Percentiles rank a stretch among this genome's conserved stretches.
These are phyloP conservation scores for Thamnophis sirtalis DNA, from an alignment of 2,113 vertebrate species.

Conservation along the genomic window DNA sequence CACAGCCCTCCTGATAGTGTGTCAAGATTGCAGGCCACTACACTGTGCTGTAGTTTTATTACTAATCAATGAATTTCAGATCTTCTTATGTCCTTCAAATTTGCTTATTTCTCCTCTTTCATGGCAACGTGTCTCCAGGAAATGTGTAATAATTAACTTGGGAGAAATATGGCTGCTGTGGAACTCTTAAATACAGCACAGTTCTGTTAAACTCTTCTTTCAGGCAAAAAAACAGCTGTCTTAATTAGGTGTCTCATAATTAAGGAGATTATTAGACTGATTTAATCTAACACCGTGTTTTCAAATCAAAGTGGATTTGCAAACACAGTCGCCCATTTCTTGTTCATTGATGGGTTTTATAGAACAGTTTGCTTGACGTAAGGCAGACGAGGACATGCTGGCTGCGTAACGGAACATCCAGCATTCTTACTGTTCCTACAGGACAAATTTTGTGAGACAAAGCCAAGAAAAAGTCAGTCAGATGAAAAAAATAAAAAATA, in stretches of 20 bases:
- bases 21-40: neutral
- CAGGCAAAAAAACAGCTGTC: neutral
- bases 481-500: neutral
- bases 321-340: neutral
- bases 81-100: neutral
- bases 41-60: neutral
- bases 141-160: neutral
- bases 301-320: slow-evolving; percentile 2
- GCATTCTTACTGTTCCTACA: neutral
- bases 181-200: neutral
- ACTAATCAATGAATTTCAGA: neutral
- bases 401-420: neutral
- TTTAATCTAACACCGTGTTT: slow-evolving; percentile 1
- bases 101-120: neutral
- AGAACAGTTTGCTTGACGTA: neutral
- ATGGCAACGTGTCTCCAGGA: neutral
- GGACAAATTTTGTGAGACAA: neutral
- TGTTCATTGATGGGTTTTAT: neutral
- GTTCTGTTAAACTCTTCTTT: slow-evolving; percentile 22
- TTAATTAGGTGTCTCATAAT: slow-evolving; percentile 21
- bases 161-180: neutral
- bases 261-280: neutral
- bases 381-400: neutral
- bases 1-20: neutral
- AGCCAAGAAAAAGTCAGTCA: neutral